These are phyloP conservation scores for Sebastolobus altivelis DNA, from an alignment of 2,797 vertebrate species.

Conservation along the genomic window DNA sequence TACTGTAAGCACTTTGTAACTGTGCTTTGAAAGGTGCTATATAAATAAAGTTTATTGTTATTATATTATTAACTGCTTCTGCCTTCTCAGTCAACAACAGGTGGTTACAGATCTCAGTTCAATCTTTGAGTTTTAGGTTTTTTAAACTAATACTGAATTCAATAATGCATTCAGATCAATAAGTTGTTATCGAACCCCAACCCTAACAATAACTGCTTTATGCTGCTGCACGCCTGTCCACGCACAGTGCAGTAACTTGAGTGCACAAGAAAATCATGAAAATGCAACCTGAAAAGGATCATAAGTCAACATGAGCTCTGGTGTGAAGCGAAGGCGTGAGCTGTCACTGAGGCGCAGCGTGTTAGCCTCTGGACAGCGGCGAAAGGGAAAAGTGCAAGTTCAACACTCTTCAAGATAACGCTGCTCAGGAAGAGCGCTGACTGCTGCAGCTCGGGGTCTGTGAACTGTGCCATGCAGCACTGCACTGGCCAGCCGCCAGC, in stretches of 20 bases:
- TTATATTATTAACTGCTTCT: not conserved
- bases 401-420: conserved; percentile 11
- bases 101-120: not conserved
- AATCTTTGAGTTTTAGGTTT: not conserved
- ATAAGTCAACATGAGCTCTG: not conserved
- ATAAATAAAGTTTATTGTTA: not conserved
- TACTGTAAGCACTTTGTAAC: not conserved
- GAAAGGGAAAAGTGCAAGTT: conserved; percentile 30
- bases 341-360: not conserved
- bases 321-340: not conserved
- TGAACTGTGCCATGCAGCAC: not conserved
- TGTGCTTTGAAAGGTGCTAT: not conserved
- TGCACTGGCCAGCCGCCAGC: conserved; percentile 29
- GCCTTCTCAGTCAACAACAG: not conserved
- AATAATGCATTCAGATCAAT: no score
- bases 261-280: not conserved
- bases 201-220: not conserved
- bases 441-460: conserved; percentile 27
- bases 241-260: not conserved
- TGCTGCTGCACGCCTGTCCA: not conserved
- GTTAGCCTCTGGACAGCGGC: not conserved
- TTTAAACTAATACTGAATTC: not conserved
- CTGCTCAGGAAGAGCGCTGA: conserved; percentile 31
- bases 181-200: not conserved
- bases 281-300: not conserved